These are phyloP conservation scores for Melieria picta DNA, from an alignment of 2,888 invertebrate species.

Conservation along the genomic window DNA sequence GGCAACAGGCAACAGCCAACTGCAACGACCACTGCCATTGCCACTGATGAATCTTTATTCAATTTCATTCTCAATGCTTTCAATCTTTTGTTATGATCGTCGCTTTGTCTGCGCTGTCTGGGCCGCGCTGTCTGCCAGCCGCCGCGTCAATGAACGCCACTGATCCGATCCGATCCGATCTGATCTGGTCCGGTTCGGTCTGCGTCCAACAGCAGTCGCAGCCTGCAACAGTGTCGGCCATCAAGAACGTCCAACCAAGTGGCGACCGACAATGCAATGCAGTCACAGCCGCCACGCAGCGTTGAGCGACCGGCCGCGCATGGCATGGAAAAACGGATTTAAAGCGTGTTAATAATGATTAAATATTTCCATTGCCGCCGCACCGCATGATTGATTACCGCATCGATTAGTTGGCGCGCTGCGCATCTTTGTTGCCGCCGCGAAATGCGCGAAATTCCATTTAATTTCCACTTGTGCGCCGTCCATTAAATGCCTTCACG, in stretches of 20 bases:
- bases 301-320: background rate
- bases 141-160: background rate
- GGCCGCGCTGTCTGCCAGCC: no score
- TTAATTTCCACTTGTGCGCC: constrained; percentile 6
- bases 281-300: no score
- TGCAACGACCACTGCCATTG: no score
- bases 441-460: constrained; percentile 13
- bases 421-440: background rate
- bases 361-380: constrained; percentile 35
- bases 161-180: constrained; percentile 3
- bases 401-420: constrained; percentile 39
- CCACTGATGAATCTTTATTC: constrained; percentile 31
- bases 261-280: no score
- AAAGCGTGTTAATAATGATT: constrained; percentile 44
- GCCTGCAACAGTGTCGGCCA: no score
- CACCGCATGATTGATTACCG: constrained; percentile 45
- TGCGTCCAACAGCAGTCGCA: no score
- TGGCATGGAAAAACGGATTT: constrained; percentile 37
- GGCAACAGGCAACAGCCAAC: no score
- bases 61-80: constrained; percentile 16
- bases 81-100: background rate
- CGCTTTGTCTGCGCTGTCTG: background rate
- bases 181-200: no score
- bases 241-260: no score
- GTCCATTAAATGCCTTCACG: constrained; percentile 1